phyloP scores from a whole-genome alignment of 2,113 vertebrate species.

The Hemicordylus capensis region DNA sequence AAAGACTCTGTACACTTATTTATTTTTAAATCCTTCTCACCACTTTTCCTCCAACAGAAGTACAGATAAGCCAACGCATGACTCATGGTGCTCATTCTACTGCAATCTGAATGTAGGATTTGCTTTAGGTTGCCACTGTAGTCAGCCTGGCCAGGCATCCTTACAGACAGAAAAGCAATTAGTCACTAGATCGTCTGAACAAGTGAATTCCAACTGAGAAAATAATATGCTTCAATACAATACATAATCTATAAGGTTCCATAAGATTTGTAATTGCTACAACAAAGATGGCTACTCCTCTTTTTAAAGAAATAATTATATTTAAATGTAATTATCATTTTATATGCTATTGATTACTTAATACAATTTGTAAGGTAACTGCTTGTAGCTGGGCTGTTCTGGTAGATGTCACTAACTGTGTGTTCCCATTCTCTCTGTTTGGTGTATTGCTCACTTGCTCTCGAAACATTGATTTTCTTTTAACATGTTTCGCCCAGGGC shows the following conservation, averaged over 20 bases:
- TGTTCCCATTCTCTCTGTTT: background rate
- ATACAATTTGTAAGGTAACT: background rate
- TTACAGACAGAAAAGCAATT: background rate
- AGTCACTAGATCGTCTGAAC: background rate
- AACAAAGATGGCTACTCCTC: no score
- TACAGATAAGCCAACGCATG: background rate
- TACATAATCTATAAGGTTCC: no score
- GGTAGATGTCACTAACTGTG: background rate
- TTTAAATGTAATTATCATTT: no score
- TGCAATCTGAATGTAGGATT: background rate
- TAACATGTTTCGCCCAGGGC: no score
- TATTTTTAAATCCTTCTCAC: background rate
- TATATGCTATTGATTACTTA: background rate
- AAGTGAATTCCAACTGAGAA: no score
- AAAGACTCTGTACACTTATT: background rate
- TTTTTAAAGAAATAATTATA: no score
- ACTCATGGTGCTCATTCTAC: background rate
- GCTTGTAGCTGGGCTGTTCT: background rate
- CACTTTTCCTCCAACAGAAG: background rate
- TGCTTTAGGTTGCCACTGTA: background rate
- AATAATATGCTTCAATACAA: no score
- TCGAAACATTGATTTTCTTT: background rate
- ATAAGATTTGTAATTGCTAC: no score
- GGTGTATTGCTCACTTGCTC: background rate
- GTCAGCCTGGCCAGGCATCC: background rate